Conservation (phyloP, 2,888 invertebrate species). For the Thera obeliscata region DNA sequence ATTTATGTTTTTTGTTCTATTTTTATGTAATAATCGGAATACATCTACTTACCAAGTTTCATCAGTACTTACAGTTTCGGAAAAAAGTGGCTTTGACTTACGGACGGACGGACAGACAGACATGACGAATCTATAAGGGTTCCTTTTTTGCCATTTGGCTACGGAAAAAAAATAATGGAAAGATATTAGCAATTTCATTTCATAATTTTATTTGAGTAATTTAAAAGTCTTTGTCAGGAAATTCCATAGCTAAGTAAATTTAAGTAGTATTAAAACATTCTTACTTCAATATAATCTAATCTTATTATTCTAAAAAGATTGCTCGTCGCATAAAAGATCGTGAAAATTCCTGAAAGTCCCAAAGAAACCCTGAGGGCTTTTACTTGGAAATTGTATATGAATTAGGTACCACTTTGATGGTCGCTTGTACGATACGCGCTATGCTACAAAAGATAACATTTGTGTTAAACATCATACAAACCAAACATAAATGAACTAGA, state of each 20-base stretch:
- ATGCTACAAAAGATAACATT: not conserved
- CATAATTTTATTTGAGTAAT: not conserved
- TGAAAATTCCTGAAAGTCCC: constrained; percentile 1
- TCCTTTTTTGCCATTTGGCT: too few relatives aligned
- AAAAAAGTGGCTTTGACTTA: too few relatives aligned
- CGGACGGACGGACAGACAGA: too few relatives aligned
- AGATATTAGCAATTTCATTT: not conserved
- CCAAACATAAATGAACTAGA: not conserved
- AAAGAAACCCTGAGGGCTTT: constrained; percentile 1
- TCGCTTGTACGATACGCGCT: not conserved
- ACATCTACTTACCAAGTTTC: too few relatives aligned
- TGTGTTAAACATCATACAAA: too few relatives aligned
- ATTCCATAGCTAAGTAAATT: constrained; percentile 1
- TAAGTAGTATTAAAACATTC: constrained; percentile 8
- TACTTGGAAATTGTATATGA: constrained; percentile 1
- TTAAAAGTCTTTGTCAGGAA: not conserved
- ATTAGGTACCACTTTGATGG: constrained; percentile 1
- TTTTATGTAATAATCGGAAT: too few relatives aligned
- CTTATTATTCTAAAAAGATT: constrained; percentile 7
- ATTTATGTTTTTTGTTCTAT: too few relatives aligned
- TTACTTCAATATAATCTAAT: constrained; percentile 7
- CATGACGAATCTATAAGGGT: too few relatives aligned
- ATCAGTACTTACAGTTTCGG: too few relatives aligned
- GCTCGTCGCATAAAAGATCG: constrained; percentile 2
- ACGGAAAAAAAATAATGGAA: not conserved